Percentiles rank a stretch among this genome's conserved stretches.
Conservation (phyloP, 2,888 invertebrate genomes). For the Capitulum mitella region DNA sequence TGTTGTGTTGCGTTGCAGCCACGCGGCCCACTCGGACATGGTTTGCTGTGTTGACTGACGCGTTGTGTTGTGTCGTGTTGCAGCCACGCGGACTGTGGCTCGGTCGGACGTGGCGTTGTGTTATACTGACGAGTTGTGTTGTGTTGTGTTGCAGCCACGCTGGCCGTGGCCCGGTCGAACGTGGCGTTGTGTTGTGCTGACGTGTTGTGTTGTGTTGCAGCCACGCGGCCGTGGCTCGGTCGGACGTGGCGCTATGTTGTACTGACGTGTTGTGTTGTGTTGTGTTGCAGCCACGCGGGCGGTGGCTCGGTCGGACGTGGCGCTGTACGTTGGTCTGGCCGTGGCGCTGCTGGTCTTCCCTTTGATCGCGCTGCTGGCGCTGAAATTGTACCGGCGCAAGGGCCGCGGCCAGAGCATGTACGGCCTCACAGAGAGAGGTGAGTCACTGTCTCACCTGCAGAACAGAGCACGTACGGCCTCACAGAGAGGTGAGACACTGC, state of each 20-base stretch:
- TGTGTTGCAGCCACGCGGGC: constrained; percentile 17
- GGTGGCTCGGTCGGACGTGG: constrained; percentile 52
- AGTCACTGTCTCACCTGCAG: not conserved
- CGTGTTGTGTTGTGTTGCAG: not conserved
- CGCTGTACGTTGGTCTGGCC: constrained; percentile 71
- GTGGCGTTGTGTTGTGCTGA: constrained; percentile 43
- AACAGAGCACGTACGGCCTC: not conserved
- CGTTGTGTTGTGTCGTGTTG: not conserved
- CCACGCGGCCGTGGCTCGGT: too few relatives aligned
- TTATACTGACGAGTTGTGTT: too few relatives aligned
- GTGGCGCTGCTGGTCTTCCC: constrained; percentile 71
- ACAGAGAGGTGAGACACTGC: constrained; percentile 5
- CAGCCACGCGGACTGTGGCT: too few relatives aligned
- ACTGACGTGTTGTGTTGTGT: not conserved
- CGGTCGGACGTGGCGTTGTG: too few relatives aligned
- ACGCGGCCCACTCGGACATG: too few relatives aligned
- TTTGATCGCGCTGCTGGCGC: constrained; percentile 49
- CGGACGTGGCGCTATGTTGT: too few relatives aligned
- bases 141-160: not conserved
- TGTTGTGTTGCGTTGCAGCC: not conserved
- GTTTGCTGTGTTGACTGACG: not conserved
- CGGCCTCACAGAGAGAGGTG: constrained; percentile 28
- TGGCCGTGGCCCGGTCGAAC: constrained; percentile 19
- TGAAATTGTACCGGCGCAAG: constrained; percentile 2
- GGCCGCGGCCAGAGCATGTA: constrained; percentile 27